Base-by-base conservation (phyloP, 2,888 invertebrate genomes). In the Drosophila maculinotata region DNA sequence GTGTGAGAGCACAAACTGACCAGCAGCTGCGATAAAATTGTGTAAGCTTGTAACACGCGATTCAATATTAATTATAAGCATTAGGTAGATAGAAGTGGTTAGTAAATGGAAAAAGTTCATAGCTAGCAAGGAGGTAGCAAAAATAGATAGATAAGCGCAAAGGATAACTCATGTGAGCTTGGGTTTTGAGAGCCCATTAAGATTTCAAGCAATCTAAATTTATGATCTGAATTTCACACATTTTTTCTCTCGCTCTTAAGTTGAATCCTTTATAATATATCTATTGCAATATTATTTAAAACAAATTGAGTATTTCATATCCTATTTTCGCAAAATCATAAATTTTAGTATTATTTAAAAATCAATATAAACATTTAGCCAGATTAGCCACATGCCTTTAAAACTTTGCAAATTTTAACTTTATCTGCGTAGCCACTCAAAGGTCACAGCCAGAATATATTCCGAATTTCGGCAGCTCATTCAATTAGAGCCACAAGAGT, bases 21-120 rank as follows among this genome's bases (percentile, higher is more conserved):
- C 82, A 82, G 44, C 79, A 82, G 86, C 73, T 79, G 79, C 56
- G 66, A 42, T 36, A 64, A 56, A 56, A 69, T 73, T 75, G 51
- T 41, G 58, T 45, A 57, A 70, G 25, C 30, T 31, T 58, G 25
- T 28, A 57, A 39, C 65, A 72, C 47, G 77, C 71, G 57, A 77
- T 65, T 45, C 45, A 49, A 39, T 49, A 76, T 76, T 63, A 72
- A 76, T 74, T 56, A 49, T 44, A 31, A 42, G 17, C 48, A 69
- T 58, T 64, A 42, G 35, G 38, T 39, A 54, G 51, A 14, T 49
- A 44, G 36, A 45, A 14, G 36, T 20, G 23, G 4, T 1, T 23
- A 15, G 25, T 23, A 53, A 52, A 56, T 42, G 49, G 28, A 15
- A 45, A 65, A 25, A 26, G 47, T 23, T 33, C 12, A 60, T 7